These are phyloP conservation scores for Otus scops DNA, from an alignment of 2,797 vertebrate species.

Conservation along the genomic window DNA sequence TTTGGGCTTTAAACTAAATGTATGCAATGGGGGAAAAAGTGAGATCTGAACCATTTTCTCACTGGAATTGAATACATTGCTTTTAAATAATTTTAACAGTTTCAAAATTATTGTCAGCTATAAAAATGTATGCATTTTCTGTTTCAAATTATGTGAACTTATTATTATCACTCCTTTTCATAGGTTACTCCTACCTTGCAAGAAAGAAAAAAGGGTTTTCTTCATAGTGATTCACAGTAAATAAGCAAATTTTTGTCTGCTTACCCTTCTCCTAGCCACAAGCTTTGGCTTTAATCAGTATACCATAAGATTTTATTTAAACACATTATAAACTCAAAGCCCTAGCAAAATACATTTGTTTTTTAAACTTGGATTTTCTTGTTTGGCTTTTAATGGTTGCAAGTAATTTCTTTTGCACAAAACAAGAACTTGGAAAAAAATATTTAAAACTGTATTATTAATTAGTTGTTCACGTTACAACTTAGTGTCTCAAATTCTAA, in stretches of 20 bases:
- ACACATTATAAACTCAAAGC: neutral
- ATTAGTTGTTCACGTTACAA: neutral
- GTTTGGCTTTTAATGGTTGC: neutral
- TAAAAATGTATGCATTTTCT: neutral
- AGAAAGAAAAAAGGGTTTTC: neutral
- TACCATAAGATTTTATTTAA: neutral
- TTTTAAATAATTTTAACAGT: neutral
- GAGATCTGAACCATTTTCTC: neutral
- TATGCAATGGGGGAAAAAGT: accelerated
- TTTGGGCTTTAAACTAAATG: neutral
- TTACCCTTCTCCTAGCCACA: neutral
- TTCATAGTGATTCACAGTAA: neutral
- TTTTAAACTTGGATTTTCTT: neutral
- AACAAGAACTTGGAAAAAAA: neutral
- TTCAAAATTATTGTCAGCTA: neutral
- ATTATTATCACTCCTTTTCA: neutral
- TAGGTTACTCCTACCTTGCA: neutral
- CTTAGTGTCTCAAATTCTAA: neutral
- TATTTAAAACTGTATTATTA: neutral
- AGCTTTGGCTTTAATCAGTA: neutral
- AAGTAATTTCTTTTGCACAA: neutral
- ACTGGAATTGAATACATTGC: neutral
- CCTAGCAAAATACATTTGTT: neutral
- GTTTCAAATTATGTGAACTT: neutral
- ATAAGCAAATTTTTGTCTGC: neutral